These are phyloP conservation scores for Leptarthrus brevirostris DNA, from an alignment of 2,888 invertebrate species.

Conservation along the genomic window DNA sequence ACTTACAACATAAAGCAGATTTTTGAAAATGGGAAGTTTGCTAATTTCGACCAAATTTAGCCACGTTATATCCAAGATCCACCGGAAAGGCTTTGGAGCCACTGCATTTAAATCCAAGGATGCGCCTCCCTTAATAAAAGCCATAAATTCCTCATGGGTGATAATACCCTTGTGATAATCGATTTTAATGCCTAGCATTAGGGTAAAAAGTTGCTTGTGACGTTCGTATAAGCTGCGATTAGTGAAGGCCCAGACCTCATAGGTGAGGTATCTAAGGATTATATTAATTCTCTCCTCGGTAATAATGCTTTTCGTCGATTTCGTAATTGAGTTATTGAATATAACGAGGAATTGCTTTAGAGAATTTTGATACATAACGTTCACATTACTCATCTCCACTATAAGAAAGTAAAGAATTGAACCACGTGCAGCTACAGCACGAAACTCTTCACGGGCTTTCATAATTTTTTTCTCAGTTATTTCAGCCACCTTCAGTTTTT, in stretches of 20 bases:
- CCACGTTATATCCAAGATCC: conserved; percentile 97
- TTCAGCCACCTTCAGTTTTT: conserved; percentile 91
- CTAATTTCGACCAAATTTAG: conserved; percentile 94
- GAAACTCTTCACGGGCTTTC: conserved; percentile 92
- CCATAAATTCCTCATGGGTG: conserved; percentile 91
- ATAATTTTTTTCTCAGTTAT: conserved; percentile 95
- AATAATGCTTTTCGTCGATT: conserved; percentile 85
- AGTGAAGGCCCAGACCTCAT: conserved; percentile 93
- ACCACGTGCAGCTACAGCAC: conserved; percentile 93
- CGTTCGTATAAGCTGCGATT: conserved; percentile 92
- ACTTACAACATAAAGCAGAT: conserved; percentile 79
- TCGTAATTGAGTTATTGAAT: conserved; percentile 93
- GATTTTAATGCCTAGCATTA: conserved; percentile 95
- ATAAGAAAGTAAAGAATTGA: conserved; percentile 95
- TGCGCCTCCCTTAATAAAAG: conserved; percentile 96
- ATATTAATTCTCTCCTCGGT: conserved; percentile 89
- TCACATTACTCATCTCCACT: conserved; percentile 97
- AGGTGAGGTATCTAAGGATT: conserved; percentile 88
- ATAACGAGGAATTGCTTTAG: conserved; percentile 92
- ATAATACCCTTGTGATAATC: conserved; percentile 86
- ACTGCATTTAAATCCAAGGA: conserved; percentile 94
- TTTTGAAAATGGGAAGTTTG: conserved; percentile 82
- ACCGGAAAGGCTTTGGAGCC: conserved; percentile 89
- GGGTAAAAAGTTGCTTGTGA: conserved; percentile 91
- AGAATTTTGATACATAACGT: conserved; percentile 97